phyloP scores from a whole-genome alignment of 2,888 invertebrate genomes.

The Cosmia pyralina region DNA sequence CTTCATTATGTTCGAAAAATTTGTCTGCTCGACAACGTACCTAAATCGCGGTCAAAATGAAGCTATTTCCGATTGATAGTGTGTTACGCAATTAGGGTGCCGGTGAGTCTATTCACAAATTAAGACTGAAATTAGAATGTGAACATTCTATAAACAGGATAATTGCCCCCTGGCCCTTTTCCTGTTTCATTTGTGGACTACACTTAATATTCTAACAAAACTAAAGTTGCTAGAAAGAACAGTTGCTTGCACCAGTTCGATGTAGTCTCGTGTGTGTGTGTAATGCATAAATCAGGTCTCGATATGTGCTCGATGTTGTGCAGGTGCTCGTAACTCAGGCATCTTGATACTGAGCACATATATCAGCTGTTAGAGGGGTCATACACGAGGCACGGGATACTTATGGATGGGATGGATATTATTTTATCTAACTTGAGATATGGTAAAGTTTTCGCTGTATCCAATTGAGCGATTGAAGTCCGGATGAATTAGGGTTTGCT shows the following conservation, averaged over 20 bases:
- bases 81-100: no score
- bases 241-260: neutral
- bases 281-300: constrained; percentile 47
- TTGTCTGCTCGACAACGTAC: no score
- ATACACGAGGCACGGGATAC: constrained; percentile 1
- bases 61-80: no score
- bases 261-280: neutral
- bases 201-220: neutral
- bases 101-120: no score
- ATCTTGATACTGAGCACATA: constrained; percentile 6
- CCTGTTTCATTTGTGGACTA: no score
- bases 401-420: neutral
- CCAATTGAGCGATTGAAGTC: neutral
- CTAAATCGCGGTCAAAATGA: no score
- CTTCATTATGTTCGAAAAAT: no score
- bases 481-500: neutral
- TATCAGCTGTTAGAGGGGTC: constrained; percentile 3
- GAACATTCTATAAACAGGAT: no score
- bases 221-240: neutral
- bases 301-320: constrained; percentile 2
- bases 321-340: constrained; percentile 36
- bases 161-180: no score
- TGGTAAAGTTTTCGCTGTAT: neutral
- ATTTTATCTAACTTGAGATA: neutral
- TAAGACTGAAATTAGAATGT: no score